Percentiles rank a stretch among this genome's conserved stretches.
phyloP scores from a whole-genome alignment of 2,797 vertebrate species.

The Microctenopoma steveboyesi region DNA sequence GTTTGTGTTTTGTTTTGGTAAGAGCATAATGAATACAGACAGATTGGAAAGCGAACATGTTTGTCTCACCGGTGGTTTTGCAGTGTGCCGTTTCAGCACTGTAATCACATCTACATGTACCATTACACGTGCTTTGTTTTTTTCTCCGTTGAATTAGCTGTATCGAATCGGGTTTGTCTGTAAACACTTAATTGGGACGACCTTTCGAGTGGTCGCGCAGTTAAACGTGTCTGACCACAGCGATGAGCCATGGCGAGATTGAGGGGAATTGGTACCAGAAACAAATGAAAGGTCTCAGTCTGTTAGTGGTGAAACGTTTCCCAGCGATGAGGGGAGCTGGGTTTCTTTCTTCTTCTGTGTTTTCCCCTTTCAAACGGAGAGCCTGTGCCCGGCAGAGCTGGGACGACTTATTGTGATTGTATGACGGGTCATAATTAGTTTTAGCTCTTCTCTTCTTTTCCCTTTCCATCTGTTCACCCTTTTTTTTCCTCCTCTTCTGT shows the following conservation, averaged over 20 bases:
- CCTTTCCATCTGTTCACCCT: constrained; percentile 31
- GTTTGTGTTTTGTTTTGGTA: constrained; percentile 54
- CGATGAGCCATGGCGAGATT: constrained; percentile 62
- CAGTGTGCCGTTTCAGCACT: constrained; percentile 42
- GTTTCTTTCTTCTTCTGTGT: constrained; percentile 38
- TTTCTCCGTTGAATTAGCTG: constrained; percentile 65
- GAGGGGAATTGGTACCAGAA: constrained; percentile 62
- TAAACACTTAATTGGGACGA: constrained; percentile 66
- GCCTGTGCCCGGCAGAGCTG: constrained; percentile 51
- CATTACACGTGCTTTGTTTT: constrained; percentile 67
- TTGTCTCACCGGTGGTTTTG: constrained; percentile 58
- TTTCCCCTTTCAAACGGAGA: constrained; percentile 36
- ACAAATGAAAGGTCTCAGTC: constrained; percentile 61
- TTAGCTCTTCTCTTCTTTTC: constrained; percentile 3
- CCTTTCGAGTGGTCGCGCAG: constrained; percentile 63
- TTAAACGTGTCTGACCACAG: constrained; percentile 59
- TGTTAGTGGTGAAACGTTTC: constrained; percentile 60
- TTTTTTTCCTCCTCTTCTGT: constrained; percentile 8
- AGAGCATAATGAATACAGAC: constrained; percentile 65
- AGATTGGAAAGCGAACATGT: constrained; percentile 57
- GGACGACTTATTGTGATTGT: constrained; percentile 52
- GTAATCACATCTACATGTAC: constrained; percentile 66
- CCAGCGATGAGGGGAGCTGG: constrained; percentile 58
- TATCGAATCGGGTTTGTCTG: constrained; percentile 63
- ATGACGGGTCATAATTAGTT: constrained; percentile 38